Base-by-base conservation (phyloP, 2,113 vertebrate species). In the Odobenus rosmarus region DNA sequence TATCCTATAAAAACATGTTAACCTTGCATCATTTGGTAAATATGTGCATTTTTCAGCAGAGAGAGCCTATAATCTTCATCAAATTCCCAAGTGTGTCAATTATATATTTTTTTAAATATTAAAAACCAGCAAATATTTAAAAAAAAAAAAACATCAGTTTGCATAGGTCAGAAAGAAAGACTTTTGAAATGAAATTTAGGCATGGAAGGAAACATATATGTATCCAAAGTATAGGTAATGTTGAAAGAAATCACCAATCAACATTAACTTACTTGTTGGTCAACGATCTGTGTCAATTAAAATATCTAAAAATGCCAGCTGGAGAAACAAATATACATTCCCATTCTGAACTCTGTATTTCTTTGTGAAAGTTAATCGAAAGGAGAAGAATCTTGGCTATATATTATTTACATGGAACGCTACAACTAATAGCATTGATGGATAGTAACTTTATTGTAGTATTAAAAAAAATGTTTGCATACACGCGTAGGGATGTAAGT, bases 51-150 rank as follows among this genome's bases (percentile, higher is more conserved):
- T 93, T 89, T 24, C 14, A 9, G 21, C 4, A 9, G 26, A 84
- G 57, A 83, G 5, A 90, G 3, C 10, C 4, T 33, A 88, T 33
- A 15, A 1, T 69, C 91, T 96, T 82, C 23, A 55, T 82, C 57
- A 91, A 93, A 71, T 96, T 81, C 71, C 96, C 21, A 90, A 79
- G 4, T 77, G 1, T 76, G 92, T 93, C 28, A 71, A 26, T 21
- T 42, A 61, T 55, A 72, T n/a, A 31, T 49, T 95, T 84, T 57
- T 46, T 28, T 64, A 59, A 93, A 81, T 81, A 62, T 55, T 82
- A 64, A 91, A 55, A 93, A 62, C 3, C 23, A 95, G 42, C 49
- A 79, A 85, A 31, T 91, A 16, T 10, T 3, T 7, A 21, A 49
- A 26, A 59, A 12, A 21, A 49, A 26, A 59, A 79, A 49, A 11